Percentiles rank a stretch among this genome's conserved stretches.
Conservation (phyloP, 2,797 vertebrate species). For the Neosilurus hyrtlii region DNA sequence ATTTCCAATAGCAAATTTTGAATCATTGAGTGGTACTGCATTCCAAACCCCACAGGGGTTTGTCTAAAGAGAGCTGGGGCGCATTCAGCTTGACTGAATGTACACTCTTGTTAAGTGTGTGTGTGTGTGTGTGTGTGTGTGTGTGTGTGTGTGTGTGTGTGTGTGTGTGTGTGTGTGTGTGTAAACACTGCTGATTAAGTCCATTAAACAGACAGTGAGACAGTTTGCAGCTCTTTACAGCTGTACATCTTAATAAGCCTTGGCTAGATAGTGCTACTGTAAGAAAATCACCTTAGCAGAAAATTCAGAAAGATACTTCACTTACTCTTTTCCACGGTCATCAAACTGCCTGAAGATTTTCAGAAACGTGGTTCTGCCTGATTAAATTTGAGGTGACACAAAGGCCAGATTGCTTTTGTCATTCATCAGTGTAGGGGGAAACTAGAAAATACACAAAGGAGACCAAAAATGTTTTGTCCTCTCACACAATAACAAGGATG, state of each 20-base stretch:
- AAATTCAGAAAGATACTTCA: constrained; percentile 12
- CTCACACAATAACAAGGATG: neutral
- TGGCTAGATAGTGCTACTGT: constrained; percentile 13
- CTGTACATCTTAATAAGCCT: constrained; percentile 38
- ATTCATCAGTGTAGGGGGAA: neutral
- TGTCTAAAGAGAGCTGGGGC: constrained; percentile 19
- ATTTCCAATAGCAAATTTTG: neutral
- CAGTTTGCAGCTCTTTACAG: constrained; percentile 27
- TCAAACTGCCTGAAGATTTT: neutral
- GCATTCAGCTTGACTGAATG: constrained; percentile 1
- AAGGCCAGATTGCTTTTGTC: neutral
- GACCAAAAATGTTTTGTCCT: neutral
- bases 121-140: neutral
- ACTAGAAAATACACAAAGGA: constrained; percentile 2
- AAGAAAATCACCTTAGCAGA: constrained; percentile 24
- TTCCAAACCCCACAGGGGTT: constrained; percentile 2
- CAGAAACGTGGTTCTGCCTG: neutral
- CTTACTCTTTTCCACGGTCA: neutral
- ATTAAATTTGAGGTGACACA: neutral
- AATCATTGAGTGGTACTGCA: constrained; percentile 29
- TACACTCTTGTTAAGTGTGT: constrained; percentile 19
- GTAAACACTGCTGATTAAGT: constrained; percentile 42
- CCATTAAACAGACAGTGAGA: constrained; percentile 38
- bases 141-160: constrained; percentile 15
- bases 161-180: constrained; percentile 4